Base-by-base conservation (phyloP, 2,113 vertebrate species). In the Poicephalus gulielmi region DNA sequence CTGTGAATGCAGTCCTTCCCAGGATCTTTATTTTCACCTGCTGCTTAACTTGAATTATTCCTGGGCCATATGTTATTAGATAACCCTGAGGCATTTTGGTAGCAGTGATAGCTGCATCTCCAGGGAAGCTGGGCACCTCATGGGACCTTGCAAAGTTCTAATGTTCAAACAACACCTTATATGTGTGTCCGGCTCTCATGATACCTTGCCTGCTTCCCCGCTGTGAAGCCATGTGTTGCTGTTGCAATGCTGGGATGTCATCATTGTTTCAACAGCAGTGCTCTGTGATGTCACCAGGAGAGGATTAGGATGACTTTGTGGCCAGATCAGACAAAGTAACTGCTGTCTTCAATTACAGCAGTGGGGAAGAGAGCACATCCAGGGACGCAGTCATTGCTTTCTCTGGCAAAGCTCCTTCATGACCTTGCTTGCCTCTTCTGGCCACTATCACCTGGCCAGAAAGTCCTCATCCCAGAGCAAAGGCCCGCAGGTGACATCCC, bases 291-390 rank as follows among this genome's bases (percentile, higher is more conserved):
- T 94, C 95, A 92, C 79, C 68, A 73, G 70, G 70, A 94, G 91
- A 87, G 28, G 62, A 92, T 94, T 96, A 93, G 80, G 80, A 79
- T 43, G 69, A 92, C 57, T 96, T 73, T 89, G 86, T 57, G 86
- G 83, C 77, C 88, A 87, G 88, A 88, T 57, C n/a, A 82, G 83
- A 63, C 90, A 91, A 69, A 91, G 19, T 37, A 78, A 93, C 66
- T 76, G 66, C 94, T 93, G 95, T 91, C 88, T 94, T 95, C 74
- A 96, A 91, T 96, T 94, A 89, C 41, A 86, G 74, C 37, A 37
- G 25, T 0, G 0, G 69, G 67, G 66, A 90, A 75, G 12, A 64
- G 57, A 74, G 47, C 59, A 3, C 37, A 52, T 24, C 46, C 10
- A 47, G 33, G 39, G 41, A 77, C 0, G 0, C 23, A 85, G 80